Conservation (phyloP, 2,113 vertebrate species). For the Ophthalmolycus amberensis region DNA sequence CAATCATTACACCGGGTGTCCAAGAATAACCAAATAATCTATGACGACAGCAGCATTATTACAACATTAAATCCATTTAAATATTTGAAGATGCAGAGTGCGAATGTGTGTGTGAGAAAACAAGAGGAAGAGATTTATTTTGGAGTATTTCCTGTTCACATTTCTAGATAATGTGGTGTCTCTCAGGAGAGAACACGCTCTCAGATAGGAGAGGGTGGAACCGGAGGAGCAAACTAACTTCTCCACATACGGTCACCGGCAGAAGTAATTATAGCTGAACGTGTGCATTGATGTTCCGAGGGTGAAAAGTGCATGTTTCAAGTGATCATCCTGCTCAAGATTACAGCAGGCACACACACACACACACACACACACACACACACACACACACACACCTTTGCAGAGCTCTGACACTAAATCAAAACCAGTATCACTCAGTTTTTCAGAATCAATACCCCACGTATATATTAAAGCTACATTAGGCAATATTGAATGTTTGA, state of each 20-base stretch:
- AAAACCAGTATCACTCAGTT: constrained; percentile 18
- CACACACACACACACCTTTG: neutral
- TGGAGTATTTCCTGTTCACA: constrained; percentile 75
- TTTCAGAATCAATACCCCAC: neutral
- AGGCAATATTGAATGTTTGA: constrained; percentile 14
- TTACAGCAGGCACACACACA: constrained; percentile 2
- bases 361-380: constrained; percentile 7
- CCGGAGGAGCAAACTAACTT: constrained; percentile 43
- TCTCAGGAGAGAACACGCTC: constrained; percentile 36
- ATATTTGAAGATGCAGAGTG: neutral
- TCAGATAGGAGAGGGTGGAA: constrained; percentile 52
- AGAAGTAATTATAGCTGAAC: constrained; percentile 26
- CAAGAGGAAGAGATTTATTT: constrained; percentile 3
- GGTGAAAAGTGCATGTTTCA: constrained; percentile 18
- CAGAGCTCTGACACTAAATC: constrained; percentile 16
- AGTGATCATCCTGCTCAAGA: constrained; percentile 11
- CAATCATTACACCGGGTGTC: neutral
- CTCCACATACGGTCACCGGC: neutral
- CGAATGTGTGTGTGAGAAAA: neutral
- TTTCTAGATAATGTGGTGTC: constrained; percentile 38
- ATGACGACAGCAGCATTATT: neutral
- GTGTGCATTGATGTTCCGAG: neutral
- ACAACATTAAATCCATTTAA: neutral
- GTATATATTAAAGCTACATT: constrained; percentile 24
- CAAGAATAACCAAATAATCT: constrained; percentile 2